Percentiles rank a stretch among this genome's conserved stretches.
phyloP scores from a whole-genome alignment of 1,140 invertebrate genomes.

The Dufourea novaeangliae region DNA sequence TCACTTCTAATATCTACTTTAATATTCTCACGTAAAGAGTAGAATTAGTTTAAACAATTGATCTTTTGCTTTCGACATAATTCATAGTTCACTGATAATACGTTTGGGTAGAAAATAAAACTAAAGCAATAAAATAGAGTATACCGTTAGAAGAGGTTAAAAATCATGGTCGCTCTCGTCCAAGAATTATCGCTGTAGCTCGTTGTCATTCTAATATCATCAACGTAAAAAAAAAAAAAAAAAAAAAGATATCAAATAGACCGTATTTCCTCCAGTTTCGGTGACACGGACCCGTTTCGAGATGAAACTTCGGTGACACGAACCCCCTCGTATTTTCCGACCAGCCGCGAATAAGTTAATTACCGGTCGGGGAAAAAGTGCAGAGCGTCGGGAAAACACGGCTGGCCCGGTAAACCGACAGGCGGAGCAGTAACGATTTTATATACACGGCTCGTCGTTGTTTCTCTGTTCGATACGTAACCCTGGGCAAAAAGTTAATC shows the following conservation, averaged over 20 bases:
- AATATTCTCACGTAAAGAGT: too few relatives aligned
- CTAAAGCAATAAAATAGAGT: too few relatives aligned
- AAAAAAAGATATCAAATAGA: too few relatives aligned
- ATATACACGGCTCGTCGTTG: neutral
- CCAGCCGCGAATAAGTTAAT: constrained; percentile 41
- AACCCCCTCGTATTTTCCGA: constrained; percentile 29
- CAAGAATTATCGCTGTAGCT: too few relatives aligned
- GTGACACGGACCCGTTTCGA: neutral
- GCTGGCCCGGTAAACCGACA: neutral
- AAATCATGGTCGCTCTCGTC: too few relatives aligned
- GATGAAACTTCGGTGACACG: neutral
- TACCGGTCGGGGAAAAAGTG: neutral
- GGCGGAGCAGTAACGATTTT: constrained; percentile 28
- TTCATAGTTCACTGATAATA: too few relatives aligned
- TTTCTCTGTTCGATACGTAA: constrained; percentile 9
- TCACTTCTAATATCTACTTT: too few relatives aligned
- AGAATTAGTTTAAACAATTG: too few relatives aligned
- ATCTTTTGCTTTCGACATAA: too few relatives aligned
- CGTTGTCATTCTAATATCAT: too few relatives aligned
- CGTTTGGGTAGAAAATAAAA: too few relatives aligned
- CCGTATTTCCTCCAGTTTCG: neutral
- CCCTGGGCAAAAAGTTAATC: constrained; percentile 44
- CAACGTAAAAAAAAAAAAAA: neutral
- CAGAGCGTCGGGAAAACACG: neutral
- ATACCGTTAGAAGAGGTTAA: too few relatives aligned